Evolutionary conservation across 2,888 invertebrate species (phyloP).

Genomic region (Agonum fuliginosum): DNA sequence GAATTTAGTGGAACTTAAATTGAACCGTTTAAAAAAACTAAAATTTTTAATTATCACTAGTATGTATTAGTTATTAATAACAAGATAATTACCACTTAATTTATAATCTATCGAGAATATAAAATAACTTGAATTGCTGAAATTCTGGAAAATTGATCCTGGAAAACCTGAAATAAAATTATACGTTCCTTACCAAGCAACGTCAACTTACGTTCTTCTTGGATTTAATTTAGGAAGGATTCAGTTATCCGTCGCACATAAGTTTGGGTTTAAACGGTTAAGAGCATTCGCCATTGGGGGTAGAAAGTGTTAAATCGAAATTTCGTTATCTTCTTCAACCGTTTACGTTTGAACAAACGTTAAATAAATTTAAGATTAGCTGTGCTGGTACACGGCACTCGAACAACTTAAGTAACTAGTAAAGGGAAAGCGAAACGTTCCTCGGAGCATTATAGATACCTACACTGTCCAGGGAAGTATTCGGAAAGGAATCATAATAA

Average conservation of each 20-base stretch:
- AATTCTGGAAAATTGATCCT: too few relatives aligned
- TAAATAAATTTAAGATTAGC: conserved; percentile 37
- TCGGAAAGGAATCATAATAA: conserved; percentile 19
- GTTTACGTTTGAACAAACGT: conserved; percentile 27
- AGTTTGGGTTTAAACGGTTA: background rate
- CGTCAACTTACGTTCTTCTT: too few relatives aligned
- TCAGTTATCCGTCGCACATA: background rate
- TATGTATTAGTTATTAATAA: too few relatives aligned
- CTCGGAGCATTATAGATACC: background rate
- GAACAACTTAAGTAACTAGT: conserved; percentile 29
- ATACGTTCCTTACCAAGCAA: too few relatives aligned
- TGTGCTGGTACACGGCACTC: conserved; percentile 7
- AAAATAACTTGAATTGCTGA: too few relatives aligned
- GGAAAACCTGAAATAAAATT: too few relatives aligned
- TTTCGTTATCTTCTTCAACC: conserved; percentile 6
- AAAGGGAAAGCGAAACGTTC: conserved; percentile 15
- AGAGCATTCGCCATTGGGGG: too few relatives aligned
- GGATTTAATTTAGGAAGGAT: background rate
- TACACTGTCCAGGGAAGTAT: conserved; percentile 22
- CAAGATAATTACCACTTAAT: too few relatives aligned
- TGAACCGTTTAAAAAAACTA: too few relatives aligned
- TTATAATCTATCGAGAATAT: too few relatives aligned
- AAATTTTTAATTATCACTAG: too few relatives aligned
- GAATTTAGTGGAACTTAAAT: too few relatives aligned
- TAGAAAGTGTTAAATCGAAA: conserved; percentile 33